Conservation (phyloP, 1,140 invertebrate species). For the Drosophila orena region DNA sequence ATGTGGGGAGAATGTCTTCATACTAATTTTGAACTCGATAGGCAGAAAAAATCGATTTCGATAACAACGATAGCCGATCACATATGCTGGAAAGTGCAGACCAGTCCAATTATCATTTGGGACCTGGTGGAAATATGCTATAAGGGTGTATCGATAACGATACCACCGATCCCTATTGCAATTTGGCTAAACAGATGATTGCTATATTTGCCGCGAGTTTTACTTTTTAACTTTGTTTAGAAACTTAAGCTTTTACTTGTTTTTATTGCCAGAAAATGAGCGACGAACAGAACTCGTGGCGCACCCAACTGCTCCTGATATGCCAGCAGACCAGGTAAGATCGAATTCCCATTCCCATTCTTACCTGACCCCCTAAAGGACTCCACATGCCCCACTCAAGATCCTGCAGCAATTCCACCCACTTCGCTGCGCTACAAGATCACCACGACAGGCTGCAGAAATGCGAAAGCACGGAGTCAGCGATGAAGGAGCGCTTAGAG, state of each 20-base stretch:
- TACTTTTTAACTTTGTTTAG: neutral
- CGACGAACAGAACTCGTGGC: constrained; percentile 51
- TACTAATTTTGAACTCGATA: too few relatives aligned
- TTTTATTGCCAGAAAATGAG: constrained; percentile 6
- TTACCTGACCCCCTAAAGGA: neutral
- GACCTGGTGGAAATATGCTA: neutral
- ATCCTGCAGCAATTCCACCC: neutral
- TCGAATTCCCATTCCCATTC: neutral
- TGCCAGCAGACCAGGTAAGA: constrained; percentile 36
- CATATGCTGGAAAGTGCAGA: too few relatives aligned
- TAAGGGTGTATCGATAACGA: neutral
- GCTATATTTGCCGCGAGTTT: constrained; percentile 1
- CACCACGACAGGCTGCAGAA: constrained; percentile 32
- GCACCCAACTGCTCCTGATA: constrained; percentile 50
- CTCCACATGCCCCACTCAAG: constrained; percentile 4
- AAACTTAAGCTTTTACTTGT: neutral
- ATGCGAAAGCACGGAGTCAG: neutral
- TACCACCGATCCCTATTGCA: neutral
- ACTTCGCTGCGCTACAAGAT: constrained; percentile 19
- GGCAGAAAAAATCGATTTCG: too few relatives aligned
- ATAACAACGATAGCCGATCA: too few relatives aligned
- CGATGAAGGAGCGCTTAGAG: constrained; percentile 16
- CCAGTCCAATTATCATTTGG: too few relatives aligned
- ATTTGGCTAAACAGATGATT: constrained; percentile 7
- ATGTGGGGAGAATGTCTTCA: too few relatives aligned